Conservation (phyloP, 2,797 vertebrate species). For the Somateria mollissima region DNA sequence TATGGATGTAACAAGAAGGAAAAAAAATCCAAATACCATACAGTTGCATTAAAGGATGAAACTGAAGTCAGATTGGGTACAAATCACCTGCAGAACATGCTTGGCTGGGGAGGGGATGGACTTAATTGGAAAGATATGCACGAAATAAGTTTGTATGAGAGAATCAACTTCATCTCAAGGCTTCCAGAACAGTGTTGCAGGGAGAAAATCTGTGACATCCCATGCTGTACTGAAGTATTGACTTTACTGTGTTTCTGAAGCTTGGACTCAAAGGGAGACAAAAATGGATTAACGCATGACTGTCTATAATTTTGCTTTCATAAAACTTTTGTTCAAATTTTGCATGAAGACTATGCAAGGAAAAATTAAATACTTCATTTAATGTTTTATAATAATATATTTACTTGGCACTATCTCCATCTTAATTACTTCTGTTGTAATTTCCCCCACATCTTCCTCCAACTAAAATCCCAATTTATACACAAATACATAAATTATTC, state of each 20-base stretch:
- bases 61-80: neutral
- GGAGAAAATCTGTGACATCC: fast-evolving
- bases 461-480: neutral
- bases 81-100: neutral
- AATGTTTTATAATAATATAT: neutral
- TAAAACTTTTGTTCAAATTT: neutral
- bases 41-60: neutral
- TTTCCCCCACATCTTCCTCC: neutral
- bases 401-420: neutral
- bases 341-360: neutral
- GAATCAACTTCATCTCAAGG: neutral
- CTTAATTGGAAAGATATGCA: neutral
- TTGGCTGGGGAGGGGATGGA: fast-evolving
- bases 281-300: neutral
- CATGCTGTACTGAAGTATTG: neutral
- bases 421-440: neutral
- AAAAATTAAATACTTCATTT: neutral
- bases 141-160: neutral
- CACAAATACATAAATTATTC: fast-evolving
- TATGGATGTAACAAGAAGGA: neutral
- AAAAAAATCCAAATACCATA: neutral
- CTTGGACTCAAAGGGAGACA: neutral
- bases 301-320: neutral
- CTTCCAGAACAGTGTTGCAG: neutral
- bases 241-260: neutral